Conservation (phyloP, 2,113 vertebrate species). For the Prunella fulvescens region DNA sequence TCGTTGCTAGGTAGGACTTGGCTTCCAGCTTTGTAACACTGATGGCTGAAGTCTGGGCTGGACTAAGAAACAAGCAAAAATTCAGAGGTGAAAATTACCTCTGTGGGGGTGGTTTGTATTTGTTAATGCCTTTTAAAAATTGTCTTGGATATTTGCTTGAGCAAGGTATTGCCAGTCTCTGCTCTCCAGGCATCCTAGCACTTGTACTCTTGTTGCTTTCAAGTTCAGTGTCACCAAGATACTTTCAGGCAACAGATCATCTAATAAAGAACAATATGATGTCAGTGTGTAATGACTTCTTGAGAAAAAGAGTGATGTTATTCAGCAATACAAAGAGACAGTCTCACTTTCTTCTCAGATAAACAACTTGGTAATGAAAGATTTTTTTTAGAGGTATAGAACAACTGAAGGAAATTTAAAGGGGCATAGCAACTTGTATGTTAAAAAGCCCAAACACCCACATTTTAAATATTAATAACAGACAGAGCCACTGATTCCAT, state of each 20-base stretch:
- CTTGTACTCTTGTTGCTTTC: constrained; percentile 58
- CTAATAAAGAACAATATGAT: constrained; percentile 67
- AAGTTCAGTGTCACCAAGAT: constrained; percentile 59
- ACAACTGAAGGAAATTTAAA: constrained; percentile 41
- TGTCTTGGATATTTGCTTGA: constrained; percentile 46
- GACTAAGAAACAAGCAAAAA: constrained; percentile 31
- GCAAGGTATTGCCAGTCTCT: constrained; percentile 42
- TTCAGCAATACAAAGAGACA: constrained; percentile 64
- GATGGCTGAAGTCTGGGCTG: constrained; percentile 37
- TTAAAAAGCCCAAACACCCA: neutral
- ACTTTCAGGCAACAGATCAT: constrained; percentile 64
- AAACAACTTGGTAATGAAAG: constrained; percentile 64
- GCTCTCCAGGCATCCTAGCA: constrained; percentile 54
- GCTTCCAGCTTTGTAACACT: constrained; percentile 48
- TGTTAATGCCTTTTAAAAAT: constrained; percentile 58
- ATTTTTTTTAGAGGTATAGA: constrained; percentile 37
- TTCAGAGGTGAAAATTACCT: constrained; percentile 67
- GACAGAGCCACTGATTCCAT: neutral
- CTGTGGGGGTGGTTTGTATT: constrained; percentile 48
- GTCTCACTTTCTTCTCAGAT: constrained; percentile 61
- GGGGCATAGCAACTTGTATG: neutral
- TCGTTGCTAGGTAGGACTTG: constrained; percentile 48
- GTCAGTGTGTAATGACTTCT: constrained; percentile 57
- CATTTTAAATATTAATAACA: constrained; percentile 12
- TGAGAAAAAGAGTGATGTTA: constrained; percentile 59